Conservation (phyloP, 1,140 invertebrate genomes). For the Cylas formicarius region DNA sequence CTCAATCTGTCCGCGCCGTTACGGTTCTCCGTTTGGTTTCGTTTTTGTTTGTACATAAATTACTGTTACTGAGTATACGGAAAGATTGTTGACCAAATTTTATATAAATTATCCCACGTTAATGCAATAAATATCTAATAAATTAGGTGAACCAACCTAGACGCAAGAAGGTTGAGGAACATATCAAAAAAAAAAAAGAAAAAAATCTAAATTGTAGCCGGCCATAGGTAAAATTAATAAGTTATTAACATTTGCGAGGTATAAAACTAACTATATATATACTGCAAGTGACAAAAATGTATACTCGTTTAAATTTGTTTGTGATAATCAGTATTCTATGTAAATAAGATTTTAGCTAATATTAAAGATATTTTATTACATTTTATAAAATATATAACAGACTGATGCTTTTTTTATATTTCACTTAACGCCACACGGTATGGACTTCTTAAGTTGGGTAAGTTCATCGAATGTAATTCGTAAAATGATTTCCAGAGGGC, state of each 20-base stretch:
- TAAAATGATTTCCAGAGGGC: no score
- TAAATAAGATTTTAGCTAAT: conserved; percentile 24
- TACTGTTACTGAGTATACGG: no score
- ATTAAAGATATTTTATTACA: conserved; percentile 26
- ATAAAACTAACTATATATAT: no score
- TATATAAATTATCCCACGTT: not conserved
- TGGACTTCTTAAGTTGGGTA: no score
- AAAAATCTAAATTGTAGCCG: not conserved
- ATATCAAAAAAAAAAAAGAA: not conserved
- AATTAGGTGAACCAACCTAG: not conserved
- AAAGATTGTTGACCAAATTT: conserved; percentile 20
- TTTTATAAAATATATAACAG: conserved; percentile 25
- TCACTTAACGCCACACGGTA: no score
- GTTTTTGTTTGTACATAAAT: conserved; percentile 3
- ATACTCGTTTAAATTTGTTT: conserved; percentile 20
- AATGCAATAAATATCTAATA: conserved; percentile 6
- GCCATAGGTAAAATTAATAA: not conserved
- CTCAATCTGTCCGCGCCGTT: conserved; percentile 18
- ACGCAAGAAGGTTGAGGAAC: not conserved
- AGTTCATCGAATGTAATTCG: no score
- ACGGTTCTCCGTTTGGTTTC: not conserved
- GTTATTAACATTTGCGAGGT: not conserved
- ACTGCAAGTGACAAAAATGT: conserved; percentile 15
- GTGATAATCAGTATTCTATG: conserved; percentile 27
- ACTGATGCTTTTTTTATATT: conserved; percentile 24